These are phyloP conservation scores for Hesperophylax magnus DNA, from an alignment of 1,140 invertebrate genomes.

Conservation along the genomic window DNA sequence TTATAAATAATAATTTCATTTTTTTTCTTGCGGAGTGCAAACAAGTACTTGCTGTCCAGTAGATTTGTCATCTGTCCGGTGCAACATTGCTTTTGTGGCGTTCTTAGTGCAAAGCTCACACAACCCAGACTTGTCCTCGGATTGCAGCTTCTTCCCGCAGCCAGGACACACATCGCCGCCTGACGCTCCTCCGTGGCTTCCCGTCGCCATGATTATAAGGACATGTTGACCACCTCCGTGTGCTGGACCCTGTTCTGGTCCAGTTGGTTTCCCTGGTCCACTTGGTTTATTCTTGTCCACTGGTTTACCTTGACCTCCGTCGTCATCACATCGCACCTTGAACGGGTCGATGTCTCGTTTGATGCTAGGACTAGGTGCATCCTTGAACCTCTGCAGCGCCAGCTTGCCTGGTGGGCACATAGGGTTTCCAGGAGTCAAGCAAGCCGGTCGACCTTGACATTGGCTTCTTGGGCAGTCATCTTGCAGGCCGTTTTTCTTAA, in stretches of 20 bases:
- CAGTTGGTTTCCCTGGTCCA: no score
- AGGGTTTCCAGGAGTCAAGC: slow-evolving; percentile 77
- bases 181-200: background rate
- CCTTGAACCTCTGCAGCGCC: slow-evolving; percentile 60
- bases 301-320: background rate
- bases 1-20: no score
- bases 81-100: background rate
- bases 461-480: slow-evolving; percentile 79
- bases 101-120: slow-evolving; percentile 5
- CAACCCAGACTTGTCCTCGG: background rate
- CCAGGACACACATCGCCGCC: background rate
- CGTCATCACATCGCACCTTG: slow-evolving; percentile 17
- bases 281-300: no score
- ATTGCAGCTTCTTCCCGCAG: background rate
- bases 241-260: background rate
- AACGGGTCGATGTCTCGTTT: slow-evolving; percentile 18
- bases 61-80: background rate
- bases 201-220: background rate
- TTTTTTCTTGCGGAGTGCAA: no score
- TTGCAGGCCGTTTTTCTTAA: slow-evolving; percentile 83
- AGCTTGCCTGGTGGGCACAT: slow-evolving; percentile 75
- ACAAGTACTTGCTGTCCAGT: no score
- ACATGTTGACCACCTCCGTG: background rate
- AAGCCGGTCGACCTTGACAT: slow-evolving; percentile 74
- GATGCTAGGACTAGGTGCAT: background rate